These are phyloP conservation scores for Xylota segnis DNA, from an alignment of 2,888 invertebrate genomes.

Conservation along the genomic window DNA sequence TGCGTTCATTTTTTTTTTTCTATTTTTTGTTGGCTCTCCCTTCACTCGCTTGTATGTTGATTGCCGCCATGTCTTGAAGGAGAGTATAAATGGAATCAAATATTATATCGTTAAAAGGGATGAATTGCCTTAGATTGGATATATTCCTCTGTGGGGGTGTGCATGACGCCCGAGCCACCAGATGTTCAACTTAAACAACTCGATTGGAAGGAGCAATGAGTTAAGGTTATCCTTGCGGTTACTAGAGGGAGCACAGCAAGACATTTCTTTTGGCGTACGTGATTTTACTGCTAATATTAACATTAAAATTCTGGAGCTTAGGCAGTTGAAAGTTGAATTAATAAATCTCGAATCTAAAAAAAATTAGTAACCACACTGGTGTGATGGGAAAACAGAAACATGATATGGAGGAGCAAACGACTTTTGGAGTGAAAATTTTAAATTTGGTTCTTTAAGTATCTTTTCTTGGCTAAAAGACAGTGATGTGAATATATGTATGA, in stretches of 20 bases:
- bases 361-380: slow-evolving; percentile 17
- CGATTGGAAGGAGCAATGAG: slow-evolving; percentile 44
- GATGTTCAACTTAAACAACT: slow-evolving; percentile 47
- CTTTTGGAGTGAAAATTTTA: neutral
- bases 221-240: slow-evolving; percentile 59
- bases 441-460: neutral
- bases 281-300: slow-evolving; percentile 57
- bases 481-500: no score
- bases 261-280: slow-evolving; percentile 49
- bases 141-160: slow-evolving; percentile 4
- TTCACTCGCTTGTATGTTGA: neutral
- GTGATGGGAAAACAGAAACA: neutral
- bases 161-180: slow-evolving; percentile 25
- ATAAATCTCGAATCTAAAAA: slow-evolving; percentile 41
- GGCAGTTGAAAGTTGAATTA: slow-evolving; percentile 53
- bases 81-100: slow-evolving; percentile 62
- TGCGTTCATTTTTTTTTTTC: neutral
- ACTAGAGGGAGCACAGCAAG: slow-evolving; percentile 13
- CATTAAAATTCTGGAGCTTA: slow-evolving; percentile 52
- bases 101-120: slow-evolving; percentile 61
- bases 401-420: neutral
- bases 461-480: no score
- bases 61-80: slow-evolving; percentile 9
- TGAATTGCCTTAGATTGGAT: slow-evolving; percentile 37
- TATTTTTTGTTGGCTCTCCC: slow-evolving; percentile 20